Conservation (phyloP, 2,113 vertebrate species). For the Megaleporinus macrocephalus region DNA sequence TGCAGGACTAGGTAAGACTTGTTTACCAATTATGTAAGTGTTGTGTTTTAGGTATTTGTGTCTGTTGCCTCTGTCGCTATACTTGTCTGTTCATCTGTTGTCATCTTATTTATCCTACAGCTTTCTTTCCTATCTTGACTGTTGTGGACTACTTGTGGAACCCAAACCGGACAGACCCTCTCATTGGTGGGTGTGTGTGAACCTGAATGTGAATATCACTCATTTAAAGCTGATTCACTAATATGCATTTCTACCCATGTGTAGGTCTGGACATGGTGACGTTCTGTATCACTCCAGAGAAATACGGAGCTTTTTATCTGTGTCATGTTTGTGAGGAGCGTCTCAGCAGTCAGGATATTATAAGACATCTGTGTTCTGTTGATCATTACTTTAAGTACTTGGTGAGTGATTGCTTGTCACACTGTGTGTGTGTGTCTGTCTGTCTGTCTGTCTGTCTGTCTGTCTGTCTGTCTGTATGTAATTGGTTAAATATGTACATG, state of each 20-base stretch:
- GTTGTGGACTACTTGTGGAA: constrained; percentile 26
- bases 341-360: neutral
- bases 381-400: constrained; percentile 30
- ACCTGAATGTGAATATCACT: neutral
- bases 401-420: constrained; percentile 13
- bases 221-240: neutral
- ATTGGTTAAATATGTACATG: neutral
- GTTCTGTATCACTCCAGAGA: constrained; percentile 31
- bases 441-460: too few species aligned
- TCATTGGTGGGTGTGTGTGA: constrained; percentile 26
- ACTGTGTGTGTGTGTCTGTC: too few species aligned
- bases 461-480: too few species aligned
- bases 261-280: constrained; percentile 36
- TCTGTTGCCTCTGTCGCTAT: too few species aligned
- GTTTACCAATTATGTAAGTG: too few species aligned
- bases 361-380: constrained; percentile 21
- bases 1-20: constrained; percentile 29
- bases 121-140: constrained; percentile 20
- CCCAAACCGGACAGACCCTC: neutral
- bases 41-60: neutral
- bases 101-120: constrained; percentile 3
- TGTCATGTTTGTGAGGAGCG: constrained; percentile 39
- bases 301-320: constrained; percentile 22
- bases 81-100: too few species aligned
- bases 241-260: neutral